Evolutionary conservation across 2,797 vertebrate genomes (phyloP), one percentile per base, ranked within the genome.

Genomic region (Trematomus bernacchii): DNA sequence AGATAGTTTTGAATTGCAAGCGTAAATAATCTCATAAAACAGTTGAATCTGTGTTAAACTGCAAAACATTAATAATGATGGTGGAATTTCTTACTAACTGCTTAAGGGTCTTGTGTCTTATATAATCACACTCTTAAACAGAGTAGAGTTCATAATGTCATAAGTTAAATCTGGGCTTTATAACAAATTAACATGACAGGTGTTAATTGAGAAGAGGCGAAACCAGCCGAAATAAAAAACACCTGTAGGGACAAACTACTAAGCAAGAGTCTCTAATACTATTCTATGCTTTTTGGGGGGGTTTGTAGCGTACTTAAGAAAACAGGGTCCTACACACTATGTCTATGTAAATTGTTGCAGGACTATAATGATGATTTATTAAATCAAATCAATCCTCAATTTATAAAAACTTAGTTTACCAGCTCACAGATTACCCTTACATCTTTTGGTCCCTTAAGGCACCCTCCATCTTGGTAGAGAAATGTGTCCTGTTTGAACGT

Each of bases 211-310:
- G 37, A 66, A 51, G 46, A 27, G 30, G 6, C 5, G 3, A 6
- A 10, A 50, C 57, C 13, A 63, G 23, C n/a, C 44, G 21, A 63
- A 63, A 50, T 57, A 44, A 8, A 5, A 61, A 68, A 40, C 65
- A 48, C 65, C 73, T 50, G 30, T 46, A 6, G 19, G n/a, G 27
- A 44, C 44, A 14, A 57, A 47, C 33, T 16, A 44, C 42, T 1
- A 10, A 47, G n/a, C 4, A 48, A 58, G 40, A 55, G 0, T 47
- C 37, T 12, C 10, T 33, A 4, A 53, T 12, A 11, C 11, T 11
- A 1, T 46, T 44, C 51, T 0, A 30, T 51, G 19, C 10, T 19
- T 30, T 6, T 19, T 19, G 46, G 1, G 27, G 27, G 52, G 8
- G 18, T 46, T 57, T 19, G 12, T 10, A 37, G 44, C 14, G 0